Conservation (phyloP, 2,888 invertebrate species). For the Andrena camellia region DNA sequence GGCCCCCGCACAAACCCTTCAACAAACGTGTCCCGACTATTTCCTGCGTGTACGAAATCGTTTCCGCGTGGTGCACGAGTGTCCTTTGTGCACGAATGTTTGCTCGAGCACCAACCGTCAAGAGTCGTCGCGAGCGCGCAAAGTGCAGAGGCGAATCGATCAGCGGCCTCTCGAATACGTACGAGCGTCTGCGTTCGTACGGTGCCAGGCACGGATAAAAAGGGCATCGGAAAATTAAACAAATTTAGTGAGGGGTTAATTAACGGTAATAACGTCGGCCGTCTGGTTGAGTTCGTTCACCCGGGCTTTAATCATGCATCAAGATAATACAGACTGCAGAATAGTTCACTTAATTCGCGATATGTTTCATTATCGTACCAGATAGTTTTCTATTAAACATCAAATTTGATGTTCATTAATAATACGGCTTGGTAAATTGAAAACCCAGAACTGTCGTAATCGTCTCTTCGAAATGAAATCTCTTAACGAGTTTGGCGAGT, state of each 20-base stretch:
- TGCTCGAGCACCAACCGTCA: slow-evolving; percentile 3
- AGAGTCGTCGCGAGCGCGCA: not conserved
- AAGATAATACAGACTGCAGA: slow-evolving; percentile 9
- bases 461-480: not conserved
- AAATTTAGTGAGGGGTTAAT: slow-evolving; percentile 23
- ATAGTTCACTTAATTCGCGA: slow-evolving; percentile 22
- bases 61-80: slow-evolving; percentile 10
- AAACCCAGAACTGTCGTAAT: not conserved
- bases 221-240: not conserved
- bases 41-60: slow-evolving; percentile 23
- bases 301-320: not conserved
- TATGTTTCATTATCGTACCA: not conserved
- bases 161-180: slow-evolving; percentile 6
- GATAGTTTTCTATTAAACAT: not conserved
- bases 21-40: slow-evolving; percentile 24
- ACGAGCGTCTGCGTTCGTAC: not conserved
- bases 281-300: slow-evolving; percentile 1
- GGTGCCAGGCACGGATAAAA: not conserved
- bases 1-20: slow-evolving; percentile 14
- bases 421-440: not conserved
- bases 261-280: slow-evolving; percentile 1
- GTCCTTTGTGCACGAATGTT: slow-evolving; percentile 10
- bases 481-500: not conserved
- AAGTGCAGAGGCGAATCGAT: slow-evolving; percentile 28
- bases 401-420: slow-evolving; percentile 9